A percentile compares a stretch with the other conserved stretches of the same genome.
These are phyloP conservation scores for Cryptus viduatorius DNA, from an alignment of 2,888 invertebrate genomes.

Conservation along the genomic window DNA sequence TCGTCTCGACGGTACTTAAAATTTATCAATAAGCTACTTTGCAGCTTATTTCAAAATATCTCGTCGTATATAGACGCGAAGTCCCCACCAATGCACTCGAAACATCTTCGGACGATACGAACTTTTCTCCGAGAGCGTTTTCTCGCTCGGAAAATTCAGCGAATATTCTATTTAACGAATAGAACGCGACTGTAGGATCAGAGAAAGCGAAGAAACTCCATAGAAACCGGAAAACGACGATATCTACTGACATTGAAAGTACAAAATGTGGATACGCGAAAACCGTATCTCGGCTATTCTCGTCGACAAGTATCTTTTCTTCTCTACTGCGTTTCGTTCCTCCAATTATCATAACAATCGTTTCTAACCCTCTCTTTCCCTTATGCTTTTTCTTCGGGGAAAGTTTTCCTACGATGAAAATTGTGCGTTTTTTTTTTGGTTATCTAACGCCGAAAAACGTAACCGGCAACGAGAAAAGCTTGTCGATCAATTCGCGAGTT, in stretches of 20 bases:
- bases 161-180: constrained; percentile 2
- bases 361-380: not conserved
- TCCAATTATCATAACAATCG: constrained; percentile 64
- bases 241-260: constrained; percentile 60
- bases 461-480: constrained; percentile 7
- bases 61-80: constrained; percentile 17
- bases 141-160: constrained; percentile 7
- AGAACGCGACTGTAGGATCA: constrained; percentile 11
- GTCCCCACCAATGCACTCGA: constrained; percentile 39
- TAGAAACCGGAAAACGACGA: constrained; percentile 51
- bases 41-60: constrained; percentile 25
- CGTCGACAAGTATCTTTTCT: constrained; percentile 42
- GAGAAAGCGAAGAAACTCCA: constrained; percentile 43
- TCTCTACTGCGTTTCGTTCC: constrained; percentile 40
- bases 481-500: constrained; percentile 16
- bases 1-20: constrained; percentile 71
- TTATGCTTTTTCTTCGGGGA: constrained; percentile 12
- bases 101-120: constrained; percentile 56
- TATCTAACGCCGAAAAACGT: not conserved
- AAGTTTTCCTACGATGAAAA: constrained; percentile 39
- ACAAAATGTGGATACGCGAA: constrained; percentile 9
- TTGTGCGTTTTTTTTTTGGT: constrained; percentile 13
- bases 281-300: constrained; percentile 14
- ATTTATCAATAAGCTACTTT: constrained; percentile 74
- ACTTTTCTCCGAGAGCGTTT: constrained; percentile 53